Base-by-base conservation (phyloP, 2,888 invertebrate genomes). In the Monopis laevigella region DNA sequence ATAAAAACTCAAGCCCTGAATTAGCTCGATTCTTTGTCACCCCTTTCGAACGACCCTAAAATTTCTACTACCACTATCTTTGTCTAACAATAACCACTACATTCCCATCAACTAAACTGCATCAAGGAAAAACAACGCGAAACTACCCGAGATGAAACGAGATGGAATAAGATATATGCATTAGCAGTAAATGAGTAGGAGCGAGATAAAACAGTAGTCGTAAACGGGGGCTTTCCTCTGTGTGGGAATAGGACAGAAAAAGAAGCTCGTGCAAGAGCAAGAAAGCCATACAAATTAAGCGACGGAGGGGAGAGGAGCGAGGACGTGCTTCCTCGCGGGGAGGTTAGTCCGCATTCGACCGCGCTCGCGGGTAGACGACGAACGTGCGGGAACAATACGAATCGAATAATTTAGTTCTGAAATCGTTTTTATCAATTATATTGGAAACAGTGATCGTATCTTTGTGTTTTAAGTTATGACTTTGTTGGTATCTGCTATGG, bases 21-120 rank as follows among this genome's bases (percentile, higher is more conserved):
- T 78, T 80, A 80, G 78, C 77, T 68, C 73, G 74, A 77, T 75
- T 75, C 77, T 70, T 75, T 75, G 77, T 78, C 78, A 78, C 80
- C 80, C 80, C 77, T 70, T 75, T 68, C 63, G 65, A 75, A 65
- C 75, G 71, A 75, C 78, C 80, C 77, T 74, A 73, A 75, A 74
- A 65, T 62, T 71, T 74, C 69, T 72, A 71, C 74, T 72, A 69
- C 72, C 63, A 77, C 77, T 68, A 69, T 78, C 80, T 80, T 80
- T 80, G 72, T 80, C 80, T 80, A 77, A 77, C 78, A 75, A 77
- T 75, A 77, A 77, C 77, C 74, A 77, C 77, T 73, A 77, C 77
- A 77, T 78, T 78, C 74, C 69, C 72, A 74, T 77, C 78, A 75
- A 72, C 73, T 77, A 75, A 80, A 77, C 74, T 80, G 80, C 80